phyloP scores from a whole-genome alignment of 1,140 invertebrate species.

The Pseudomyrmex pallidus region DNA sequence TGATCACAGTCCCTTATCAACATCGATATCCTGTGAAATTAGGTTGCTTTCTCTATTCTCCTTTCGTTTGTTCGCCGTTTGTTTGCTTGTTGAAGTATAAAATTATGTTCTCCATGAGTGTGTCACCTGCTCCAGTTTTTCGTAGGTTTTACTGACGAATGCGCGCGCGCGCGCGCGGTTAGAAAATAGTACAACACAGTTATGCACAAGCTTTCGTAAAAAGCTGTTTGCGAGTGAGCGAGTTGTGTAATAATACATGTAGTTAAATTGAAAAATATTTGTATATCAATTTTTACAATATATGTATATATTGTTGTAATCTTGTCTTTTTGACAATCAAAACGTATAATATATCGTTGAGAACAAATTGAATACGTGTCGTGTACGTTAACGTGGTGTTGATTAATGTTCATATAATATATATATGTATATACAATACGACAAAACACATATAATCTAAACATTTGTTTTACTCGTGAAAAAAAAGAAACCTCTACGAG shows the following conservation, averaged over 20 bases:
- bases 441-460: constrained; percentile 49
- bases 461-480: constrained; percentile 32
- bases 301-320: too few relatives aligned
- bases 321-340: neutral
- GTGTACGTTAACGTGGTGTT: constrained; percentile 19
- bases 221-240: constrained; percentile 69
- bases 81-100: constrained; percentile 27
- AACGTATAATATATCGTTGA: neutral
- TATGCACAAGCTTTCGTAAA: constrained; percentile 72
- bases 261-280: neutral
- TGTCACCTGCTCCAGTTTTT: constrained; percentile 48
- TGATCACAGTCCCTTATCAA: constrained; percentile 11
- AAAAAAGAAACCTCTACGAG: constrained; percentile 43
- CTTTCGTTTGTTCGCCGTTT: constrained; percentile 32
- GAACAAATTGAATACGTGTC: neutral
- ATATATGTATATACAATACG: constrained; percentile 45
- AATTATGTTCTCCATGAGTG: constrained; percentile 17
- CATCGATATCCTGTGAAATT: constrained; percentile 69
- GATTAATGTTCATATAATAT: constrained; percentile 2
- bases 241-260: constrained; percentile 17
- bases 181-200: constrained; percentile 63
- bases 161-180: constrained; percentile 39
- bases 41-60: constrained; percentile 69
- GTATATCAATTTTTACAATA: neutral
- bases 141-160: neutral